Evolutionary conservation across 2,797 vertebrate genomes (phyloP).

Genomic region (Pangasius larnaudii): DNA sequence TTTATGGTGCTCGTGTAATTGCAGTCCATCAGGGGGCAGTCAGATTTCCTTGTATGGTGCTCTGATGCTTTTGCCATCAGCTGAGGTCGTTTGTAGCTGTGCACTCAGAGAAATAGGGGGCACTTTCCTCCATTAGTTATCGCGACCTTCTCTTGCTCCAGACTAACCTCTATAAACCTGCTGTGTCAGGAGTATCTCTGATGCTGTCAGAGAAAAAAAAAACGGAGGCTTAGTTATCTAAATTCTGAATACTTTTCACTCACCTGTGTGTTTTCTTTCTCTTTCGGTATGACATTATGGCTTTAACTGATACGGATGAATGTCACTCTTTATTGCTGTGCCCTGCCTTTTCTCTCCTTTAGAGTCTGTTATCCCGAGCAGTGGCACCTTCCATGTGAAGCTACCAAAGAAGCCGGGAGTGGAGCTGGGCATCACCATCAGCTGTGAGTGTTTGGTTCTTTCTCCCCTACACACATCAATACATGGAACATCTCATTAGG

Average conservation of each 20-base stretch:
- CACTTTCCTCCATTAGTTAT: constrained; percentile 23
- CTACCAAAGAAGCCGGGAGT: constrained; percentile 96
- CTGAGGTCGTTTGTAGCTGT: constrained; percentile 15
- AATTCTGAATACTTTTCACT: background rate
- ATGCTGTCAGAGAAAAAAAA: constrained; percentile 26
- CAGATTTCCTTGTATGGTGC: constrained; percentile 3
- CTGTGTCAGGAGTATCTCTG: background rate
- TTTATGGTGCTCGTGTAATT: constrained; percentile 29
- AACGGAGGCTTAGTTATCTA: background rate
- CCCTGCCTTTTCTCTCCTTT: constrained; percentile 8
- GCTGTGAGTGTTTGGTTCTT: constrained; percentile 82
- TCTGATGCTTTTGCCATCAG: constrained; percentile 33
- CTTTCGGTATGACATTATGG: background rate
- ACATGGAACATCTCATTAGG: background rate
- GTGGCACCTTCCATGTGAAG: constrained; percentile 98
- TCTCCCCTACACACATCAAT: background rate
- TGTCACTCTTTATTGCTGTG: background rate
- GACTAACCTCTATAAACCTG: constrained; percentile 6
- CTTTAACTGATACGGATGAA: background rate
- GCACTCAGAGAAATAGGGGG: constrained; percentile 4
- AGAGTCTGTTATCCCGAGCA: constrained; percentile 98
- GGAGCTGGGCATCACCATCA: constrained; percentile 98
- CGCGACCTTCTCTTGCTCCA: constrained; percentile 16
- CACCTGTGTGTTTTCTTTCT: background rate
- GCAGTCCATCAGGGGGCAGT: constrained; percentile 25